Percentiles rank a stretch among this genome's conserved stretches.
Conservation (phyloP, 2,888 invertebrate genomes). For the Perizoma flavofasciatum region DNA sequence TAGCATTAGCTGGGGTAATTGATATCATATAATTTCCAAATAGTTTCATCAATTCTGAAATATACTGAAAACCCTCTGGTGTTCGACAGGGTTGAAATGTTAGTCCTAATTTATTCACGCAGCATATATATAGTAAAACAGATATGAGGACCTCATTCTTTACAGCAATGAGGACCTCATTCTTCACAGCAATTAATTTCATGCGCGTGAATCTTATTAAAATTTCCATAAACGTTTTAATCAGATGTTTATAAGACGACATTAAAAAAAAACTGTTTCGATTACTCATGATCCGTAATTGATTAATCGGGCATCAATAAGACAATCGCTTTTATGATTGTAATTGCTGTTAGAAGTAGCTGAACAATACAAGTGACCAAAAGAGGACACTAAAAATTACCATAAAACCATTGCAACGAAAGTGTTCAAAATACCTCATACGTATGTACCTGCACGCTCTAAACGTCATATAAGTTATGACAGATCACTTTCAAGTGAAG, state of each 20-base stretch:
- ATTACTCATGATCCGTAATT: conserved; percentile 25
- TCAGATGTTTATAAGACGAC: conserved; percentile 13
- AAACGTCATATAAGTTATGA: neutral
- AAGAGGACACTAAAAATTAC: neutral
- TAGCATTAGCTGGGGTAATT: too few relatives aligned
- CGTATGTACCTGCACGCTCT: too few relatives aligned
- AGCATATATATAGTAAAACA: neutral
- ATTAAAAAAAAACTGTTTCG: conserved; percentile 20
- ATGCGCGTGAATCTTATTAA: conserved; percentile 2
- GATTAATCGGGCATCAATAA: conserved; percentile 20
- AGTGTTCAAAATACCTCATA: too few relatives aligned
- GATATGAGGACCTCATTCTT: neutral
- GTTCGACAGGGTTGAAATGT: neutral
- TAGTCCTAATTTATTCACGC: neutral
- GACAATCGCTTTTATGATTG: conserved; percentile 12
- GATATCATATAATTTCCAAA: too few relatives aligned
- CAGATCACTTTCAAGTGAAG: neutral
- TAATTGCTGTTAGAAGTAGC: conserved; percentile 8
- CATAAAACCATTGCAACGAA: too few relatives aligned
- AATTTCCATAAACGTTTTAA: conserved; percentile 11
- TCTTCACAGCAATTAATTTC: too few relatives aligned
- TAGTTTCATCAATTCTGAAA: too few relatives aligned
- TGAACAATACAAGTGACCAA: conserved; percentile 4
- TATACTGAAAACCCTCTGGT: neutral
- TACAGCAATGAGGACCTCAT: too few relatives aligned